These are phyloP conservation scores for Sesamia nonagrioides DNA, from an alignment of 1,140 invertebrate genomes.

Conservation along the genomic window DNA sequence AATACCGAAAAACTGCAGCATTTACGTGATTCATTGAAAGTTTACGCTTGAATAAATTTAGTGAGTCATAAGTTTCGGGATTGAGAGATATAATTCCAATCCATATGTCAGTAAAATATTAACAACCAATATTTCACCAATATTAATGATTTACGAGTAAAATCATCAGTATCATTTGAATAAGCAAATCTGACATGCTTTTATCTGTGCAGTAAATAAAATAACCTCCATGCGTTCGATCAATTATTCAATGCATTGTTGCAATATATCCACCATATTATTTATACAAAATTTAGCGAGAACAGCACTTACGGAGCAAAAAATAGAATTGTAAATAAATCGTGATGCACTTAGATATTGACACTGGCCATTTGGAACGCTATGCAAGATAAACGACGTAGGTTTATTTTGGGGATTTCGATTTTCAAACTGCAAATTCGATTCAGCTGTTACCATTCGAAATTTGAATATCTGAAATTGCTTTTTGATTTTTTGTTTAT, in stretches of 20 bases:
- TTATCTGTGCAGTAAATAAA: slow-evolving; percentile 36
- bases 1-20: not conserved
- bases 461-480: not conserved
- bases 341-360: slow-evolving; percentile 10
- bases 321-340: slow-evolving; percentile 22
- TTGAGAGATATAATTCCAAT: slow-evolving; percentile 4
- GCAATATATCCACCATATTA: slow-evolving; percentile 24
- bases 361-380: slow-evolving; percentile 2
- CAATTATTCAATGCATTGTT: slow-evolving; percentile 31
- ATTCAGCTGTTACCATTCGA: not conserved
- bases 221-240: not conserved
- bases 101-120: slow-evolving; percentile 30
- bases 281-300: slow-evolving; percentile 6
- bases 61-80: not conserved
- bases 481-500: not conserved
- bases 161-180: slow-evolving; percentile 29
- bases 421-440: not conserved
- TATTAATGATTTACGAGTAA: slow-evolving; percentile 31
- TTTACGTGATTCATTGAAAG: not conserved
- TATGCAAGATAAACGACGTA: not conserved
- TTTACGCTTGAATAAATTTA: not conserved
- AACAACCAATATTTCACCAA: slow-evolving; percentile 28
- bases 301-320: slow-evolving; percentile 10
- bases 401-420: not conserved
- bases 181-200: slow-evolving; percentile 42